phyloP scores from a whole-genome alignment of 1,140 invertebrate genomes.

The Diorhabda sublineata region DNA sequence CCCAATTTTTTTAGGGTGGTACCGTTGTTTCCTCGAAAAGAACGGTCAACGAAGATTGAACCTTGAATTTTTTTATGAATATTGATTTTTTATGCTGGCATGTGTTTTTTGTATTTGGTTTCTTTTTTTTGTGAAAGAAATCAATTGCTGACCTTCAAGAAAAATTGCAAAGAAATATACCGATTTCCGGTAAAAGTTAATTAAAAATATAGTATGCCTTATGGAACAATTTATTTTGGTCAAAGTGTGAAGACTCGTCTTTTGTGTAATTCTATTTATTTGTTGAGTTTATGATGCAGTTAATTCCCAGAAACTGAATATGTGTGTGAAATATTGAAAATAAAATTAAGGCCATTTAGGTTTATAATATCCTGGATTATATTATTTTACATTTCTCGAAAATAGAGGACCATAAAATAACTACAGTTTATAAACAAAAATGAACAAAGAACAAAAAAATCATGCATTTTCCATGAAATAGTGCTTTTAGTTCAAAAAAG shows the following conservation, averaged over 20 bases:
- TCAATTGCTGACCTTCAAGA: background rate
- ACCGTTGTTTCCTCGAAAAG: background rate
- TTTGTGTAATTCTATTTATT: no score
- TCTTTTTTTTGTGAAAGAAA: background rate
- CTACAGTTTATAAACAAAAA: no score
- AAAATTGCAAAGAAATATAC: background rate
- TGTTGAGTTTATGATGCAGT: no score
- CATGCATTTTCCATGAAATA: no score
- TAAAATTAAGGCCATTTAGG: no score
- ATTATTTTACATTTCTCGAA: no score
- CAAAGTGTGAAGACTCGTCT: background rate
- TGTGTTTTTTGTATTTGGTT: background rate
- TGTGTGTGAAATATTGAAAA: no score
- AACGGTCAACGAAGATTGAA: background rate
- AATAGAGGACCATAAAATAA: no score
- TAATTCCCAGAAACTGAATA: no score
- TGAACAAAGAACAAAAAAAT: no score
- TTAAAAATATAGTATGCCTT: background rate
- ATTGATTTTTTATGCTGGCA: slow-evolving; percentile 1
- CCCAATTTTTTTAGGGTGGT: background rate
- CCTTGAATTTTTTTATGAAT: background rate
- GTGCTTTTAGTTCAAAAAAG: no score
- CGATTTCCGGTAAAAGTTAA: background rate
- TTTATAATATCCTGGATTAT: no score
- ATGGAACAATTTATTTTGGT: background rate